Evolutionary conservation across 2,797 vertebrate species (phyloP).

Genomic region (Avahi laniger): DNA sequence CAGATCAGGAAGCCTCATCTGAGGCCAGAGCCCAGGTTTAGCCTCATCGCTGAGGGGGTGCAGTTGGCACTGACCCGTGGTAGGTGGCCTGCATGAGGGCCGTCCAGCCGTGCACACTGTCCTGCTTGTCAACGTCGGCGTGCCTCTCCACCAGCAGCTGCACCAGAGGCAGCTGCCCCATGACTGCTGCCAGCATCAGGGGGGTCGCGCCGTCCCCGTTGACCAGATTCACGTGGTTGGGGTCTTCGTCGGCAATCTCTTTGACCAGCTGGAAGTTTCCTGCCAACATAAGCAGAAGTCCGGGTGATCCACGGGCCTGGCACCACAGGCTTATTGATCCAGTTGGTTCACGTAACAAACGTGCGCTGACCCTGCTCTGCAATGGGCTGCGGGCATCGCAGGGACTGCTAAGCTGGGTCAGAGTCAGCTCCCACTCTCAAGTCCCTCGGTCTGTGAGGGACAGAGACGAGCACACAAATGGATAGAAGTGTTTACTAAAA

Average conservation of each 20-base stretch:
- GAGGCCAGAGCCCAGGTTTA: no score
- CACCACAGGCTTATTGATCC: no score
- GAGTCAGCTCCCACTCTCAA: background rate
- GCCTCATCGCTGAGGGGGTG: accelerated
- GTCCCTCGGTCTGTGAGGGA: background rate
- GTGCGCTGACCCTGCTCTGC: background rate
- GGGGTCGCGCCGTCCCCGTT: slow-evolving; percentile 96
- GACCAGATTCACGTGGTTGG: slow-evolving; percentile 92
- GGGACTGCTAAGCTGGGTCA: background rate
- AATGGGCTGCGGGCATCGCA: accelerated
- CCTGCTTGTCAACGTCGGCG: slow-evolving; percentile 94
- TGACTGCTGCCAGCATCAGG: slow-evolving; percentile 97
- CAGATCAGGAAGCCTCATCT: background rate
- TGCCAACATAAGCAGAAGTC: slow-evolving; percentile 73
- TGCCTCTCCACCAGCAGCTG: slow-evolving; percentile 96
- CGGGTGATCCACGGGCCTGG: background rate
- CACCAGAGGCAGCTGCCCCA: slow-evolving; percentile 93
- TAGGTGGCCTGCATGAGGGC: slow-evolving; percentile 99
- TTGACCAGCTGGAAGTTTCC: slow-evolving; percentile 95
- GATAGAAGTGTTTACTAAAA: background rate
- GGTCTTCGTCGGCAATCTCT: slow-evolving; percentile 95
- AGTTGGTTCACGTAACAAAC: background rate
- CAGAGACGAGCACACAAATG: background rate
- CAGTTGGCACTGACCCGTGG: slow-evolving; percentile 89
- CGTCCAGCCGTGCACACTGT: slow-evolving; percentile 96